Evolutionary conservation across 2,888 invertebrate genomes (phyloP).

Genomic region (Nomada lathburiana): DNA sequence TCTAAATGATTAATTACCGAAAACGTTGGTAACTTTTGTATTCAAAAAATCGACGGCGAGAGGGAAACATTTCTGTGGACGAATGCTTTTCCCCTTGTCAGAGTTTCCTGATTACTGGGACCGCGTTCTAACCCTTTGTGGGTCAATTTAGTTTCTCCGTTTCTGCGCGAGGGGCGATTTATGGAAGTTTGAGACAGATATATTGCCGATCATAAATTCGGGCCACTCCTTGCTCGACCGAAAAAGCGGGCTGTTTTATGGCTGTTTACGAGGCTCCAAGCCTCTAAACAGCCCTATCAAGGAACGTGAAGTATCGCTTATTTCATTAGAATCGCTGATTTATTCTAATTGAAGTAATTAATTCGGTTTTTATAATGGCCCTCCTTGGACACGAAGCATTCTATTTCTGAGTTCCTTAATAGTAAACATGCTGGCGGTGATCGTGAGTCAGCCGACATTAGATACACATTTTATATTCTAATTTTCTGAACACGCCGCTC

Average conservation of each 20-base stretch:
- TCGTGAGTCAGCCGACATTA: too few species aligned
- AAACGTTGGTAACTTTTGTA: too few species aligned
- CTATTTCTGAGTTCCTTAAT: background rate
- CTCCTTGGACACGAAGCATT: background rate
- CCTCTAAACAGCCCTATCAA: conserved; percentile 28
- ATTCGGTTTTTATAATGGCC: conserved; percentile 3
- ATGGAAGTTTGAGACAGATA: conserved; percentile 29
- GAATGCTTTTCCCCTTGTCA: too few species aligned
- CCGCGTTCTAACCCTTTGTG: background rate
- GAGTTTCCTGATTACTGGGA: too few species aligned
- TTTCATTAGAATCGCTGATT: conserved; percentile 26
- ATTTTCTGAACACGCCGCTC: too few species aligned
- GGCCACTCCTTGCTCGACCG: conserved; percentile 35
- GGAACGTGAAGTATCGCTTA: conserved; percentile 27
- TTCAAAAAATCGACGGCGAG: too few species aligned
- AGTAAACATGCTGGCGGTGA: too few species aligned
- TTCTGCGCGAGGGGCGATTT: conserved; percentile 23
- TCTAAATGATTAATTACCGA: too few species aligned
- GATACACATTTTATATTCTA: too few species aligned
- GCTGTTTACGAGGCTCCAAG: conserved; percentile 25
- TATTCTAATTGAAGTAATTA: conserved; percentile 35
- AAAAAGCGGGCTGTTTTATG: conserved; percentile 35
- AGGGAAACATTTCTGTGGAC: too few species aligned
- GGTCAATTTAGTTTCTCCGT: conserved; percentile 30
- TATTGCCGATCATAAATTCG: conserved; percentile 43